These are phyloP conservation scores for Drosophila mettleri DNA, from an alignment of 2,888 invertebrate genomes.

Conservation along the genomic window DNA sequence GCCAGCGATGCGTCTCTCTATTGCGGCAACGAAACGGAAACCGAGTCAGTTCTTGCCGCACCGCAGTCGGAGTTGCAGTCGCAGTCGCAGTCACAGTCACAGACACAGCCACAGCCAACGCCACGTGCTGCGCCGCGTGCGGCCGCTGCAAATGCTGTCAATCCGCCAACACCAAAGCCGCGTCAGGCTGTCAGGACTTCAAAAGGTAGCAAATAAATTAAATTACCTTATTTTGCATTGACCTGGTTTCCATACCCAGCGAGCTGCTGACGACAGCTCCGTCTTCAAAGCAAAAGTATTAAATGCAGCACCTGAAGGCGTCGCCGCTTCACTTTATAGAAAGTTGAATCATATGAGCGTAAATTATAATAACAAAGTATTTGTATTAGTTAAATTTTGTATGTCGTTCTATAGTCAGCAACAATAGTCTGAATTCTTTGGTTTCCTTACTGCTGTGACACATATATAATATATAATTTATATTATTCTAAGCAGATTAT, in stretches of 20 bases:
- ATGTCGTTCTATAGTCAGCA: too few relatives aligned
- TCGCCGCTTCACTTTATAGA: neutral
- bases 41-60: constrained; percentile 29
- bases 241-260: constrained; percentile 58
- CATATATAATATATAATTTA: too few relatives aligned
- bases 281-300: constrained; percentile 1
- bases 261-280: neutral
- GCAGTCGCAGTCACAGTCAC: constrained; percentile 20
- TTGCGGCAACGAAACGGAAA: constrained; percentile 73
- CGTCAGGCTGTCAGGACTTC: constrained; percentile 80
- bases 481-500: too few relatives aligned
- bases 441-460: too few relatives aligned
- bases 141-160: constrained; percentile 30
- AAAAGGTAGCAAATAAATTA: constrained; percentile 60
- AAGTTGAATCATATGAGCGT: neutral
- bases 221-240: constrained; percentile 40
- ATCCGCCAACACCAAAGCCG: constrained; percentile 84
- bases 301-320: constrained; percentile 22
- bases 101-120: constrained; percentile 73
- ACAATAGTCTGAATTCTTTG: too few relatives aligned
- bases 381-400: too few relatives aligned
- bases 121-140: constrained; percentile 84
- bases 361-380: neutral
- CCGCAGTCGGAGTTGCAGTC: constrained; percentile 17
- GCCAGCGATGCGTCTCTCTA: constrained; percentile 84